A percentile compares a stretch with the other conserved stretches of the same genome.
Conservation (phyloP, 2,797 vertebrate genomes). For the Nannoperca australis region DNA sequence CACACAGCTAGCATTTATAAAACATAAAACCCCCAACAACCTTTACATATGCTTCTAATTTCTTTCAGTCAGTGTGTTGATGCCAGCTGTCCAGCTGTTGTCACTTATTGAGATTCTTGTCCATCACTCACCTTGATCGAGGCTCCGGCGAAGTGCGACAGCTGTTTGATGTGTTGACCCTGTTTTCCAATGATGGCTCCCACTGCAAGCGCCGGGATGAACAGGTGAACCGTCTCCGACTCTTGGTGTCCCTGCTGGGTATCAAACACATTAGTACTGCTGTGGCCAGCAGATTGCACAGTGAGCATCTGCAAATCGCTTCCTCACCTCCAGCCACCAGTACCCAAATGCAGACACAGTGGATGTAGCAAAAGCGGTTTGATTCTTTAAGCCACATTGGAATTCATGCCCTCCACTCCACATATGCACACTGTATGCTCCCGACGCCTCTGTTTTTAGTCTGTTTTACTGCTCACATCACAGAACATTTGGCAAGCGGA, state of each 20-base stretch:
- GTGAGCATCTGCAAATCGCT: background rate
- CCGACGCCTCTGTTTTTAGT: background rate
- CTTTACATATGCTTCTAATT: slow-evolving; percentile 11
- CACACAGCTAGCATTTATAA: background rate
- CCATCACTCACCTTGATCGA: slow-evolving; percentile 93
- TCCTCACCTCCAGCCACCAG: slow-evolving; percentile 4
- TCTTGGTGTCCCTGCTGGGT: slow-evolving; percentile 90
- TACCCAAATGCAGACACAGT: slow-evolving; percentile 15
- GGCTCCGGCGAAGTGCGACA: slow-evolving; percentile 97
- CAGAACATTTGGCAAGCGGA: background rate
- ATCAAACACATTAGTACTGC: slow-evolving; percentile 40
- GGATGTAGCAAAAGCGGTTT: slow-evolving; percentile 33
- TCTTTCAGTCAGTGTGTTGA: background rate
- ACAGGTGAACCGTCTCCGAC: slow-evolving; percentile 97
- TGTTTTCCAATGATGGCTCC: slow-evolving; percentile 99
- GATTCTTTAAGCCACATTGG: slow-evolving; percentile 11
- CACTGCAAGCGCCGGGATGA: slow-evolving; percentile 96
- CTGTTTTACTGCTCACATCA: background rate
- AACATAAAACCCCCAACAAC: background rate
- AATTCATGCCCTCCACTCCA: background rate
- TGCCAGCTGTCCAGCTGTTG: too few species aligned
- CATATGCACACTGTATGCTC: background rate
- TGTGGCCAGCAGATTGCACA: background rate
- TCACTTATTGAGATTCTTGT: slow-evolving; percentile 15
- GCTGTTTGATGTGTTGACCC: slow-evolving; percentile 99